A percentile compares a stretch with the other conserved stretches of the same genome.
These are phyloP conservation scores for Hoplodrina ambigua DNA, from an alignment of 2,888 invertebrate species.

Conservation along the genomic window DNA sequence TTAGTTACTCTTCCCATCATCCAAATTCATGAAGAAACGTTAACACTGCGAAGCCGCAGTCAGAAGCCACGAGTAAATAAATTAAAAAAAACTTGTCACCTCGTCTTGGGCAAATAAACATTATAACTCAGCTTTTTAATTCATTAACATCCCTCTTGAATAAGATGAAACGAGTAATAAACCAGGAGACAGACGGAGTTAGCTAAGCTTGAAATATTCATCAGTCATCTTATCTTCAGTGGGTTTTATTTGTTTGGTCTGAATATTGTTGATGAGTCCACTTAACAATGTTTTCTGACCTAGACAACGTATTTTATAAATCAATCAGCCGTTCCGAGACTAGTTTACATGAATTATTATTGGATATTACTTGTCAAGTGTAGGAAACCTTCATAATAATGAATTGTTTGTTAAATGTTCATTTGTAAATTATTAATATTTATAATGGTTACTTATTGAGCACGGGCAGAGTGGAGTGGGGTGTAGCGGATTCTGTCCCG, in stretches of 20 bases:
- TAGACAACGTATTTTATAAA: conserved; percentile 53
- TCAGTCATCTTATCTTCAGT: conserved; percentile 64
- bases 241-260: conserved; percentile 64
- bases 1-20: neutral
- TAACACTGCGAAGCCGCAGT: too few relatives aligned
- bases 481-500: conserved; percentile 70
- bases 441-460: conserved; percentile 45
- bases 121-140: conserved; percentile 50
- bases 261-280: conserved; percentile 63
- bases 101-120: conserved; percentile 34
- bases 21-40: neutral
- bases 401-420: too few relatives aligned
- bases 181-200: conserved; percentile 62
- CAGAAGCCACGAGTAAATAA: neutral
- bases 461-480: conserved; percentile 47
- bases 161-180: conserved; percentile 69
- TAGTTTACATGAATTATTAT: conserved; percentile 26
- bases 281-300: conserved; percentile 48
- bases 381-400: conserved; percentile 23
- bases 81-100: conserved; percentile 13
- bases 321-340: conserved; percentile 26
- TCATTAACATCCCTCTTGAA: conserved; percentile 60
- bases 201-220: conserved; percentile 69
- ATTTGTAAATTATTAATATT: conserved; percentile 55
- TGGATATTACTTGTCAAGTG: conserved; percentile 13